Conservation (phyloP, 92 coral and sea anemone species). For the Palythoa grandis region DNA sequence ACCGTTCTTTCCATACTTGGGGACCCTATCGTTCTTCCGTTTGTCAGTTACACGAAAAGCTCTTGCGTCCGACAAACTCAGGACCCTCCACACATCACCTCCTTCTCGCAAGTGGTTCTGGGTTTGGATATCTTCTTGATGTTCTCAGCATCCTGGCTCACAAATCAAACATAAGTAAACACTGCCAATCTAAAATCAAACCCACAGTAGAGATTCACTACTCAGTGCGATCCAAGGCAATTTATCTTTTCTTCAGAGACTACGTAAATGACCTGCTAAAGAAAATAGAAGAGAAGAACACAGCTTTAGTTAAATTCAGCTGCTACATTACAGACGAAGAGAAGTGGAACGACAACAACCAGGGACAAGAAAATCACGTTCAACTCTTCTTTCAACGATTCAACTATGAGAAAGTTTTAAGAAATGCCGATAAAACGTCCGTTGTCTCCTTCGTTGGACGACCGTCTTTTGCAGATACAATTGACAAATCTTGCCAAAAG, state of each 20-base stretch:
- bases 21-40: slow-evolving; percentile 69
- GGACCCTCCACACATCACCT: slow-evolving; percentile 36
- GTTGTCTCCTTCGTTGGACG: slow-evolving; percentile 58
- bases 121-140: slow-evolving; percentile 56
- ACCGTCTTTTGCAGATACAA: slow-evolving; percentile 46
- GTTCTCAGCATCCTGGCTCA: slow-evolving; percentile 56
- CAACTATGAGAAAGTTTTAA: slow-evolving; percentile 50
- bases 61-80: slow-evolving; percentile 15
- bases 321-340: slow-evolving; percentile 49
- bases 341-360: background rate
- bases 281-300: slow-evolving; percentile 43
- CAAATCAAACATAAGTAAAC: slow-evolving; percentile 13
- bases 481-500: slow-evolving; percentile 43
- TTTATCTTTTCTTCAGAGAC: slow-evolving; percentile 39
- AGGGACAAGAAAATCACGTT: slow-evolving; percentile 21
- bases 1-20: slow-evolving; percentile 33
- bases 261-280: slow-evolving; percentile 38
- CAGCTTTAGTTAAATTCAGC: slow-evolving; percentile 21
- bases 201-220: slow-evolving; percentile 49
- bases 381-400: slow-evolving; percentile 52
- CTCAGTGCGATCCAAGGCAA: slow-evolving; percentile 57
- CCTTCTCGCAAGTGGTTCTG: slow-evolving; percentile 64
- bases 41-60: slow-evolving; percentile 25
- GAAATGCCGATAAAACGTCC: slow-evolving; percentile 38
- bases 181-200: slow-evolving; percentile 1